A percentile compares a stretch with the other conserved stretches of the same genome.
These are phyloP conservation scores for Dinoponera quadriceps DNA, from an alignment of 1,140 invertebrate species.

Conservation along the genomic window DNA sequence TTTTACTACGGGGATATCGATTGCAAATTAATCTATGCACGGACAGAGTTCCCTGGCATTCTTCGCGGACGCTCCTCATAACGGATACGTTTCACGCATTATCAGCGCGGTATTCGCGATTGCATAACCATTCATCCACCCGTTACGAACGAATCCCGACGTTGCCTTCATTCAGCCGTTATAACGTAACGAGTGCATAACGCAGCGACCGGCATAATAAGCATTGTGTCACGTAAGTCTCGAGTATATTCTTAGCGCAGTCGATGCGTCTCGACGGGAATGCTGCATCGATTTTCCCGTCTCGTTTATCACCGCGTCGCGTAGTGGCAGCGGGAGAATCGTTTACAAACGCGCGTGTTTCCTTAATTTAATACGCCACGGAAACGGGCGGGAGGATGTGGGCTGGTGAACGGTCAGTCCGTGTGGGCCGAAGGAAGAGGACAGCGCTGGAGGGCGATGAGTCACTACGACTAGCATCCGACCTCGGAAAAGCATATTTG, in stretches of 20 bases:
- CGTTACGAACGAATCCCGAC: slow-evolving; percentile 26
- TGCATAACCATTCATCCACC: slow-evolving; percentile 28
- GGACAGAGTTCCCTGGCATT: background rate
- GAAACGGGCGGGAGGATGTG: slow-evolving; percentile 8
- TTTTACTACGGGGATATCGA: slow-evolving; percentile 3
- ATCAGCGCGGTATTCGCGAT: slow-evolving; percentile 2
- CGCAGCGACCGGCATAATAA: slow-evolving; percentile 2
- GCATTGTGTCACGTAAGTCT: background rate
- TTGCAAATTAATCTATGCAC: background rate
- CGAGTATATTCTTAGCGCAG: slow-evolving; percentile 10
- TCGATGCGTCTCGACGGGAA: background rate
- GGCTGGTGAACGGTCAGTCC: slow-evolving; percentile 42
- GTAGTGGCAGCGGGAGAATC: background rate
- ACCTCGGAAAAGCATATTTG: slow-evolving; percentile 63
- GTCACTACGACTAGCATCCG: slow-evolving; percentile 59
- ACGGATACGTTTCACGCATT: background rate
- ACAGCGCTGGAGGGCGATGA: slow-evolving; percentile 52
- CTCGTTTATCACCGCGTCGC: background rate
- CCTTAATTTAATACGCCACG: slow-evolving; percentile 38
- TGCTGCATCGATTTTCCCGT: slow-evolving; percentile 4
- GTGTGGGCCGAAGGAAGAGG: slow-evolving; percentile 54
- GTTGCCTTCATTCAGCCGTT: slow-evolving; percentile 19
- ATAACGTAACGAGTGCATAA: too few species aligned
- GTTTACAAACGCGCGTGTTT: slow-evolving; percentile 4
- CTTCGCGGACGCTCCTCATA: background rate